Conservation (phyloP, 1,140 invertebrate genomes). For the Leguminivora glycinivorella region DNA sequence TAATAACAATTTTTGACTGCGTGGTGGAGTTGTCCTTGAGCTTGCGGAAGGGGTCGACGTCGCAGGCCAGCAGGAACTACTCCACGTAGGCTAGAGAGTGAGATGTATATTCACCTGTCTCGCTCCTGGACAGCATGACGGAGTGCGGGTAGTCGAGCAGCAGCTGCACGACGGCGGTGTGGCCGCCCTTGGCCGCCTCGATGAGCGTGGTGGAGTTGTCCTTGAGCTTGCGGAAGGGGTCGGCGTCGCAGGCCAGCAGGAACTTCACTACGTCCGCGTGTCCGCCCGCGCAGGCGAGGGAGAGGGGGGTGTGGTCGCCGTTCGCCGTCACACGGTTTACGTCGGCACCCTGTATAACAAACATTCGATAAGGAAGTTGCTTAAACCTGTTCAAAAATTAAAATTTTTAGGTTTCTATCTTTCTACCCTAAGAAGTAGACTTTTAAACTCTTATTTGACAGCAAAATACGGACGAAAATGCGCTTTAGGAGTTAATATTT, state of each 20-base stretch:
- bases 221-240: constrained; percentile 98
- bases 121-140: constrained; percentile 82
- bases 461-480: too few relatives aligned
- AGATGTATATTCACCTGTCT: background rate
- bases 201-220: constrained; percentile 99
- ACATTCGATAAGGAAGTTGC: background rate
- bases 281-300: constrained; percentile 97
- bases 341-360: constrained; percentile 85
- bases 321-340: constrained; percentile 97
- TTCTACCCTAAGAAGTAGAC: too few relatives aligned
- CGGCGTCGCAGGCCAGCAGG: constrained; percentile 92
- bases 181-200: constrained; percentile 98
- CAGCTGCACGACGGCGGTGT: constrained; percentile 96
- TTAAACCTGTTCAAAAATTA: too few relatives aligned
- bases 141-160: constrained; percentile 96
- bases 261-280: constrained; percentile 95
- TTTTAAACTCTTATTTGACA: too few relatives aligned
- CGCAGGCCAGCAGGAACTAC: constrained; percentile 92
- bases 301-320: constrained; percentile 98
- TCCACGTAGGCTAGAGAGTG: constrained; percentile 85
- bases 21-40: constrained; percentile 99
- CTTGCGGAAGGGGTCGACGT: constrained; percentile 97
- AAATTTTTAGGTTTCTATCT: too few relatives aligned
- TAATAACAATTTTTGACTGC: too few relatives aligned
- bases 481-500: too few relatives aligned